These are phyloP conservation scores for Drosophila bocqueti DNA, from an alignment of 1,140 invertebrate species.

Conservation along the genomic window DNA sequence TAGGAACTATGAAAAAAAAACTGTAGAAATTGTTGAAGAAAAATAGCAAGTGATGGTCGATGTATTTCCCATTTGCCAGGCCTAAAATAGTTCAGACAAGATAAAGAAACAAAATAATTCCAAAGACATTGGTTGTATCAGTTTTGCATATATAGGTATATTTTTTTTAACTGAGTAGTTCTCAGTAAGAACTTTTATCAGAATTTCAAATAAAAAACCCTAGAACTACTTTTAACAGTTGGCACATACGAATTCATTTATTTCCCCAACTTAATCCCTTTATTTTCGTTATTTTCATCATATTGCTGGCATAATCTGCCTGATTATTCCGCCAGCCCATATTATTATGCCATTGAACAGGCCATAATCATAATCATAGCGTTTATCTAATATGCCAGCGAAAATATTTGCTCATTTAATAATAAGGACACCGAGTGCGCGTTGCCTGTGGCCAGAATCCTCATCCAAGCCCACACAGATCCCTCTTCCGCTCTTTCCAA, in stretches of 20 bases:
- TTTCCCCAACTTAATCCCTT: background rate
- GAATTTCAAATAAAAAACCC: background rate
- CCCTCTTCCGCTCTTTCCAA: background rate
- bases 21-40: background rate
- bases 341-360: constrained; percentile 46
- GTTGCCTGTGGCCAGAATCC: constrained; percentile 20
- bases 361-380: constrained; percentile 58
- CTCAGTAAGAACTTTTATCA: too few species aligned
- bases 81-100: background rate
- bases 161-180: too few species aligned
- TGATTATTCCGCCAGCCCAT: constrained; percentile 26
- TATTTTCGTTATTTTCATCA: constrained; percentile 1
- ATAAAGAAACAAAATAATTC: background rate
- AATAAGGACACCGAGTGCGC: constrained; percentile 31
- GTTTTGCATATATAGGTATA: background rate
- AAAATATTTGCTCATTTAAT: constrained; percentile 65
- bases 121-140: background rate
- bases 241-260: background rate
- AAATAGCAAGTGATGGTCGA: too few species aligned
- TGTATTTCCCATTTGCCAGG: background rate
- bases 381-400: constrained; percentile 53
- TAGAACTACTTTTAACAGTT: background rate
- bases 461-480: background rate
- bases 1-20: background rate
- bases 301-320: constrained; percentile 15